phyloP scores from a whole-genome alignment of 2,113 vertebrate genomes.

The Neodon shergylaensis region DNA sequence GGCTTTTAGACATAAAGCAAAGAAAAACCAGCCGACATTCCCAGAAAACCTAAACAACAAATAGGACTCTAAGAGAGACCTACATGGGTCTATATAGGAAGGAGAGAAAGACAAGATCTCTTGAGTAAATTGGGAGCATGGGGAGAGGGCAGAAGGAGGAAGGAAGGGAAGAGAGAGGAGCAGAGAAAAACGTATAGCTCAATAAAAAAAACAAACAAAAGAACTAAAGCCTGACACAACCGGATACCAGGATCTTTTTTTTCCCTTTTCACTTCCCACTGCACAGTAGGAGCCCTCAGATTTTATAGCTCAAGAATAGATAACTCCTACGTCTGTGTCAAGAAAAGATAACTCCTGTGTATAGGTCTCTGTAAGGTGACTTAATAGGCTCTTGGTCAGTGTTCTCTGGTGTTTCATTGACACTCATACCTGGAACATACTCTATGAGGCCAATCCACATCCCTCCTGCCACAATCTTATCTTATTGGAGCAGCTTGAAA shows the following conservation, averaged over 20 bases:
- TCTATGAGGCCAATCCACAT: neutral
- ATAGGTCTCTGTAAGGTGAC: fast-evolving
- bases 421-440: fast-evolving
- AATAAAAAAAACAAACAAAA: too few species aligned
- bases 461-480: neutral
- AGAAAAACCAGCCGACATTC: too few species aligned
- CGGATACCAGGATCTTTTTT: too few species aligned
- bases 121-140: too few species aligned
- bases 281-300: neutral
- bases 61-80: too few species aligned
- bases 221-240: neutral
- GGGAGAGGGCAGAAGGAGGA: too few species aligned
- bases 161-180: too few species aligned
- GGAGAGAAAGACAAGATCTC: too few species aligned
- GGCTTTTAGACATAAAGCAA: too few species aligned
- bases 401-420: neutral
- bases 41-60: too few species aligned
- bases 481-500: neutral
- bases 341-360: fast-evolving
- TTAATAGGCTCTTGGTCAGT: neutral
- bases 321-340: neutral
- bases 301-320: neutral
- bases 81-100: too few species aligned
- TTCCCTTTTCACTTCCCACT: neutral
- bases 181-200: too few species aligned